Evolutionary conservation across 1,140 invertebrate species (phyloP), one percentile per base, ranked within the genome.

Genomic region (Schmidtea mediterranea): DNA sequence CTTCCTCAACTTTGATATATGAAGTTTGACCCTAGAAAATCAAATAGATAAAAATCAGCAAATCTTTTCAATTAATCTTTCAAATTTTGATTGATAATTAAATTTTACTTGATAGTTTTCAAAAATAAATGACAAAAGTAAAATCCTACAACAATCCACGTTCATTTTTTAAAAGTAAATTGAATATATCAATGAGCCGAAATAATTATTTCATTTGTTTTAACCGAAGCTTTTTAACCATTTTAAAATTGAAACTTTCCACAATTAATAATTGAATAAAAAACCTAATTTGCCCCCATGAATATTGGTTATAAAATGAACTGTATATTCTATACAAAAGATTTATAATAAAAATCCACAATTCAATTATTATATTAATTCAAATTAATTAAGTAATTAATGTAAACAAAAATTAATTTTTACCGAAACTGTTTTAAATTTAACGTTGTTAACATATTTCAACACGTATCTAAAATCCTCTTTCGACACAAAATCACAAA

Each of bases 391-490:
- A 32, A 6, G 26, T 6, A 32, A 6, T n/a, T n/a, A n/a, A n/a
- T n/a, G n/a, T n/a, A n/a, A n/a, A n/a, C n/a, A n/a, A n/a, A n/a
- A n/a, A n/a, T n/a, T n/a, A n/a, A 49, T 16, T 58, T 60, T 58
- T 66, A 86, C 83, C 74, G 92, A 84, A 60, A 92, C 86, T 19
- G 84, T 90, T 58, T 82, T 72, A 65, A 92, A 92, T 60, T 82
- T 71, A 0, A 83, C 86, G 59, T 92, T 86, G 56, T 92, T 82
- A 45, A 92, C 67, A 58, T 90, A 89, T 63, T 86, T 87, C n/a
- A 90, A 77, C 5, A 84, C 86, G 68, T 92, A 90, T 62, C 89
- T 90, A 83, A 92, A 90, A 59, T 90, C 86, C 60, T 92, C 86
- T 56, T 82, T 78, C 16, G 82, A 73, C 23, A 89, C 66, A 64